Evolutionary conservation across 2,113 vertebrate genomes (phyloP), one percentile per base, ranked within the genome.

Genomic region (Malurus elegans): DNA sequence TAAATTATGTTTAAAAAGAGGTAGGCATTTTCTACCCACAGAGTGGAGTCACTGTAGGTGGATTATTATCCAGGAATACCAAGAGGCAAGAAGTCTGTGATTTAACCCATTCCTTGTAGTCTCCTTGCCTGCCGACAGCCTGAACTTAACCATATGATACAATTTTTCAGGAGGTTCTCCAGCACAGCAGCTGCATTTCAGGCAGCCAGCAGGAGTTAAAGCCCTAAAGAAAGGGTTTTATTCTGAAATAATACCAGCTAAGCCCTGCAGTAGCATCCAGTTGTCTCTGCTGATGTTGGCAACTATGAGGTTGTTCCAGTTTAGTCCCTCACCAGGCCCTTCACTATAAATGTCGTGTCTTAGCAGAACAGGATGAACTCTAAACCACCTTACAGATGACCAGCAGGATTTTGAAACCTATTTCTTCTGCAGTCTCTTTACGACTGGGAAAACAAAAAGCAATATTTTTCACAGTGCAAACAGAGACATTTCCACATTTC

Each of bases 1-100:
- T 95, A 95, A 96, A 96, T 97, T 95, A 95, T 45, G 93, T 93
- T 95, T 95, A 47, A 97, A 96, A 91, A 95, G 92, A 96, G 81
- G 89, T 82, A 95, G 91, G 93, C 86, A 92, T 92, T 95, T 94
- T 95, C 94, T 95, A 54, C 94, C 94, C 95, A 96, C 96, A 72
- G 60, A 58, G 45, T 95, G 69, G 91, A 97, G 87, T 95, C 96
- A 76, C 89, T 62, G 94, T 97, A 92, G 95, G 93, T 72, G 94
- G 95, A 90, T 96, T 96, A 95, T 97, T 97, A 96, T 89, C 91
- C 89, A 93, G 87, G 95, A 96, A 95, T 92, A 96, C 81, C 2
- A 88, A 82, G 80, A 95, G 80, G 93, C 85, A 93, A 90, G 86
- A 89, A 96, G 86, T 92, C 95, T 95, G 79, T 69, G 86, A 69